These are phyloP conservation scores for Panthera leo DNA, from an alignment of 2,113 vertebrate genomes.

Conservation along the genomic window DNA sequence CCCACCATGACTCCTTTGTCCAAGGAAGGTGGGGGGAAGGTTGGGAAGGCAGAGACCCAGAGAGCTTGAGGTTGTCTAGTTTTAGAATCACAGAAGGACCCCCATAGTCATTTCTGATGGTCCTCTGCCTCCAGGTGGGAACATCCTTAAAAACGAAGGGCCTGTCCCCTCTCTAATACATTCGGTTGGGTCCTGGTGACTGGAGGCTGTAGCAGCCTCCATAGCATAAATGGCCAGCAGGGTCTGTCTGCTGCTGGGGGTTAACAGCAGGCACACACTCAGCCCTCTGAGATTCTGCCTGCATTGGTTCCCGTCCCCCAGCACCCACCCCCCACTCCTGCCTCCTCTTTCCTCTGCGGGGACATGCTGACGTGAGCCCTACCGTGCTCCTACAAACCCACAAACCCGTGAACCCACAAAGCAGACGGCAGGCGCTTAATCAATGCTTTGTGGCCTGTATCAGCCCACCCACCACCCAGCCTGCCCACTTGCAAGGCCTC, in stretches of 20 bases:
- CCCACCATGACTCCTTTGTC: constrained; percentile 11
- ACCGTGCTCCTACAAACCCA: background rate
- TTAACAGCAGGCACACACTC: background rate
- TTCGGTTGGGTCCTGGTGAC: background rate
- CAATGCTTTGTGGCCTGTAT: background rate
- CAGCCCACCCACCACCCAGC: background rate
- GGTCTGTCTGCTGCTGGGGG: accelerated
- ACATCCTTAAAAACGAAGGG: background rate
- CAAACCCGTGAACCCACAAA: background rate
- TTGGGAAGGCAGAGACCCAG: background rate
- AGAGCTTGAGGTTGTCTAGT: background rate
- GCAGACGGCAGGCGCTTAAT: background rate
- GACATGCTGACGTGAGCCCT: background rate
- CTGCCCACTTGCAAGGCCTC: background rate
- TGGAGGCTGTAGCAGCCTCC: background rate
- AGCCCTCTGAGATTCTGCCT: background rate
- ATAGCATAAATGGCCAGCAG: accelerated
- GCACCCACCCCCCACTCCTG: no score
- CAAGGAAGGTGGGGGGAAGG: background rate
- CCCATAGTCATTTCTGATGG: background rate
- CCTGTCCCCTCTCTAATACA: background rate
- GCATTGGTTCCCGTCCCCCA: accelerated
- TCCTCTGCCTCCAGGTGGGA: background rate
- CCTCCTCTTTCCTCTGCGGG: background rate
- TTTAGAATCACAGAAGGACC: background rate